Evolutionary conservation across 2,888 invertebrate genomes (phyloP), one percentile per base, ranked within the genome.

Genomic region (Limenitis camilla): DNA sequence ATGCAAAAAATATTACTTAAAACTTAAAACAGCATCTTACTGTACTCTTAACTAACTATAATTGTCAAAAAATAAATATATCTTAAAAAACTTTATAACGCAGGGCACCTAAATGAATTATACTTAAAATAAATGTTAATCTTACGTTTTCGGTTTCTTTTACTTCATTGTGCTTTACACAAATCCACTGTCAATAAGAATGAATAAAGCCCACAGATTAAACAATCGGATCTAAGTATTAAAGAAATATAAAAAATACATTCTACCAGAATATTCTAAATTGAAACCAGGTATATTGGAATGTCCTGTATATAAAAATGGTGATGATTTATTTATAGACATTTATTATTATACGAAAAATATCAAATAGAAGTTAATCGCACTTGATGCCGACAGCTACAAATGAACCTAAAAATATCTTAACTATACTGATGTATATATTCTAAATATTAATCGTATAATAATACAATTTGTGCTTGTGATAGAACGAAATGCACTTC

Each of bases 281-380:
- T 30, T 52, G 60, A 55, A 51, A 47, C 52, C 46, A 56, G 62
- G 53, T 63, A 63, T 58, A 55, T 68, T 84, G 84, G 84, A 84
- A 84, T 84, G 84, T 84, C 78, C 78, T 66, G 74, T 61, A 51
- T 56, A 42, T 49, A 52, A 53, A 42, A 38, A 53, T 48, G 41
- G 40, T 28, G 46, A 51, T 47, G 32, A 48, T 32, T 40, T 9
- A 39, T 39, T 39, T 8, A 35, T 40, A 52, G 7, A 19, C 30
- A 6, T 45, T 39, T 46, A 52, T 49, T 53, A 53, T 56, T 56
- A 51, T 48, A 53, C 51, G 50, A 50, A 35, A 35, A 0, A 39
- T 28, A 40, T 49, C 5, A 41, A 40, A 6, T 29, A 9, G 11
- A 4, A 33, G 6, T n/a, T 40, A 40, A 30, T 32, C 11, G 19